These are phyloP conservation scores for Lacerta agilis DNA, from an alignment of 2,797 vertebrate genomes.

Conservation along the genomic window DNA sequence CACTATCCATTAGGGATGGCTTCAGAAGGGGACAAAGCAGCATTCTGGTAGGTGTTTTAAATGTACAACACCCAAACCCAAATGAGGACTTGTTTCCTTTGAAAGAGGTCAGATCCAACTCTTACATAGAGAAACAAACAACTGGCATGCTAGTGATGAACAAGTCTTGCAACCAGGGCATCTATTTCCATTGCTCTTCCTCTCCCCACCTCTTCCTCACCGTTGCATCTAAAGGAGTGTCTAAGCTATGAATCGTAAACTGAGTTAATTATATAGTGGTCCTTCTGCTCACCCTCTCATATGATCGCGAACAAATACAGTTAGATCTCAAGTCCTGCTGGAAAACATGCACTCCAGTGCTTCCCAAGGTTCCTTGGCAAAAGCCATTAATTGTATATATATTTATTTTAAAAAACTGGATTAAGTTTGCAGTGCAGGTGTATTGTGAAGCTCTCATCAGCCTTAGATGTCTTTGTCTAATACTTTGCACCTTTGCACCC, in stretches of 20 bases:
- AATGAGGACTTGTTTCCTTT: background rate
- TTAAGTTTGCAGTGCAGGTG: background rate
- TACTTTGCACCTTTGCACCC: background rate
- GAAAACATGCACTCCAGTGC: background rate
- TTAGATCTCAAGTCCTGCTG: background rate
- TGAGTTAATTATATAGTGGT: no score
- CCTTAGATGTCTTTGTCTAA: background rate
- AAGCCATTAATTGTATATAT: background rate
- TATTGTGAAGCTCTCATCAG: background rate
- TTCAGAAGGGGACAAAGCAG: background rate
- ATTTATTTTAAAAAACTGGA: no score
- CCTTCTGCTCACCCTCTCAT: background rate
- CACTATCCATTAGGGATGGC: background rate
- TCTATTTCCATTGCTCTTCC: background rate
- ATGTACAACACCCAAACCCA: background rate
- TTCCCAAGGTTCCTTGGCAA: background rate
- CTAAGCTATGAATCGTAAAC: background rate
- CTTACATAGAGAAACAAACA: background rate
- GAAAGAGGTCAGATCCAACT: background rate
- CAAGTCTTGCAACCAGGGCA: no score
- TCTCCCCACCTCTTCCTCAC: background rate
- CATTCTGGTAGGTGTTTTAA: background rate
- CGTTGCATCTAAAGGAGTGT: background rate
- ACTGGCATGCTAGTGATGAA: no score
- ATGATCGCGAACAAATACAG: background rate